Evolutionary conservation across 2,113 vertebrate species (phyloP).

Genomic region (Cervus canadensis): DNA sequence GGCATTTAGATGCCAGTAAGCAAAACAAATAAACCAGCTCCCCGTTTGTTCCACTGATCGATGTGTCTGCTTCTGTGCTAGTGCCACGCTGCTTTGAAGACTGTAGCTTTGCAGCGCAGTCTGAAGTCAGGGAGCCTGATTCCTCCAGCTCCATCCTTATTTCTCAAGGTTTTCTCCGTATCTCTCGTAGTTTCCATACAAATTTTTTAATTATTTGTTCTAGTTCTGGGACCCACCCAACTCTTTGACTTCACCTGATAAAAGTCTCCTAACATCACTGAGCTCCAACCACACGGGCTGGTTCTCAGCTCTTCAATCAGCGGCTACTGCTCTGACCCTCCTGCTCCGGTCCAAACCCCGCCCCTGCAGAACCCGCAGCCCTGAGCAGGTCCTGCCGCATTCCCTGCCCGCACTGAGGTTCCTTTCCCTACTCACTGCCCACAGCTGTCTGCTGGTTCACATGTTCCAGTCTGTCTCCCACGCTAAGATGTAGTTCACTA

Average conservation of each 20-base stretch:
- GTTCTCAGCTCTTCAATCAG: not conserved
- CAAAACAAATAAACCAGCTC: not conserved
- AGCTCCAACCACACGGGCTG: fast-evolving
- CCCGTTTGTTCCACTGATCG: fast-evolving
- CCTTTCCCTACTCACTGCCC: not conserved
- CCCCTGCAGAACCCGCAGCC: fast-evolving
- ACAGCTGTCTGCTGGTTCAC: fast-evolving
- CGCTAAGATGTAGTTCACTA: no score
- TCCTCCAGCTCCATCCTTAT: not conserved
- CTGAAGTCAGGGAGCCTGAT: not conserved
- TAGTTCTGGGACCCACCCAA: not conserved
- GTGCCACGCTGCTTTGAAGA: fast-evolving
- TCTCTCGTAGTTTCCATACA: not conserved
- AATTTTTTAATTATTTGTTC: not conserved
- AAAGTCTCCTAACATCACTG: fast-evolving
- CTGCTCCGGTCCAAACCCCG: not conserved
- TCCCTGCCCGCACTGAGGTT: fast-evolving
- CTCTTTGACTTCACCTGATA: no score
- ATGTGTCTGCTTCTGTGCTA: fast-evolving
- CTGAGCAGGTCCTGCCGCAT: fast-evolving
- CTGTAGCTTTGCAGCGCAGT: not conserved
- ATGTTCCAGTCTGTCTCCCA: not conserved
- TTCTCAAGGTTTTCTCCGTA: not conserved
- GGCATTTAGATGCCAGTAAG: not conserved
- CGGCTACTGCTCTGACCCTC: not conserved